Conservation (phyloP, 2,113 vertebrate genomes). For the Microtus oregoni region DNA sequence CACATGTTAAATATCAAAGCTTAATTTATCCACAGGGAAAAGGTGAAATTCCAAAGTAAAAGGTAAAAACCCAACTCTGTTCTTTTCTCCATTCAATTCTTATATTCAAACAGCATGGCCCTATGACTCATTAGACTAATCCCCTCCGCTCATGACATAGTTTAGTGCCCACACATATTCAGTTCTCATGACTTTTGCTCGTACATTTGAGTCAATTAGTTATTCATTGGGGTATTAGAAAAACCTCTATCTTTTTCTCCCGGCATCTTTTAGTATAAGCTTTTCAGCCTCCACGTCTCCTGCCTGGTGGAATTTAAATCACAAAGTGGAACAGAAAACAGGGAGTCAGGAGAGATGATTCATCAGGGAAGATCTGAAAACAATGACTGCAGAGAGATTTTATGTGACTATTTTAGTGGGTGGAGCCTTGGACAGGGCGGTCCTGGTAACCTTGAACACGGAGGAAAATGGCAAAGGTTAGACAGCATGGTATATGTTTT, state of each 20-base stretch:
- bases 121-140: slow-evolving; percentile 62
- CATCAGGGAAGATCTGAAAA: slow-evolving; percentile 8
- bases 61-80: slow-evolving; percentile 39
- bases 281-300: background rate
- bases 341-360: slow-evolving; percentile 13
- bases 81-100: slow-evolving; percentile 24
- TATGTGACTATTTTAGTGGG: background rate
- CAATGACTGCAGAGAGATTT: background rate
- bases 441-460: background rate
- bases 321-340: slow-evolving; percentile 28
- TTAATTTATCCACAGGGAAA: slow-evolving; percentile 16
- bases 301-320: slow-evolving; percentile 58
- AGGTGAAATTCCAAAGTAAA: slow-evolving; percentile 13
- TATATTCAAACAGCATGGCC: slow-evolving; percentile 27
- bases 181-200: slow-evolving; percentile 84
- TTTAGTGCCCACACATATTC: slow-evolving; percentile 84
- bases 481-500: background rate
- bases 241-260: slow-evolving; percentile 76
- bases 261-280: slow-evolving; percentile 71
- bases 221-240: slow-evolving; percentile 81
- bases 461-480: background rate
- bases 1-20: background rate
- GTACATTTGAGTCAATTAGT: slow-evolving; percentile 78
- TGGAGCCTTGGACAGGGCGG: background rate
- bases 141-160: slow-evolving; percentile 82